Base-by-base conservation (phyloP, 1,140 invertebrate species). In the Liolophura sinensis region DNA sequence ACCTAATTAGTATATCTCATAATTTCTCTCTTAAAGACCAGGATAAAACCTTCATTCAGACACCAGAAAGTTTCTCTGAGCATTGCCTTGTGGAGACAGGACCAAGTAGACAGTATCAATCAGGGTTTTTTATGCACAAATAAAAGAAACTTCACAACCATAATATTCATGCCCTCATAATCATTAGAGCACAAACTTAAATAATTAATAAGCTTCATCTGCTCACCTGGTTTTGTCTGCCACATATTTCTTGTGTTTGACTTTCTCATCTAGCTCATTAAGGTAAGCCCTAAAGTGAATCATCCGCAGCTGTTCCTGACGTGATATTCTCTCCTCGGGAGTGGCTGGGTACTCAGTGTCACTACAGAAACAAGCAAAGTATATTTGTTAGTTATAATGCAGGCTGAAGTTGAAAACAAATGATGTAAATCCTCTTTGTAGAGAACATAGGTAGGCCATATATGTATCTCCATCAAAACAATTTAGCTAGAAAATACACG, bases 251-350 rank as follows among this genome's bases (percentile, higher is more conserved):
- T 77, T 76, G 56, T 80, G 71, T 64, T 78, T 75, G 6, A 83
- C 78, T 62, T 77, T 76, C 49, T 84, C 80, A 56, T 73, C 73
- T 50, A 84, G 65, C 64, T 82, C 71, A 55, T 83, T 80, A 11
- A 84, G 57, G 62, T 80, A 76, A 63, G 79, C 77, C 9, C 82
- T 70, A 52, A 82, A 63, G 49, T 83, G 78, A 46, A 84, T 82
- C 81, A 84, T 83, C 25, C 76, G 67, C 24, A 84, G 66, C 66
- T 82, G 78, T 61, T 84, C 81, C 67, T 81, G 78, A 63, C 75
- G 73, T 18, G 62, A 73, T 22, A 82, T 75, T 47, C 72, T 77
- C 55, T 80, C 73, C 20, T 78, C 72, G 12, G 70, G 65, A 1
- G 71, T 68, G 47, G 72, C 72, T 6, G 74, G 71, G 52, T 73